Base-by-base conservation (phyloP, 1,140 invertebrate species). In the Lanistes nyassanus region DNA sequence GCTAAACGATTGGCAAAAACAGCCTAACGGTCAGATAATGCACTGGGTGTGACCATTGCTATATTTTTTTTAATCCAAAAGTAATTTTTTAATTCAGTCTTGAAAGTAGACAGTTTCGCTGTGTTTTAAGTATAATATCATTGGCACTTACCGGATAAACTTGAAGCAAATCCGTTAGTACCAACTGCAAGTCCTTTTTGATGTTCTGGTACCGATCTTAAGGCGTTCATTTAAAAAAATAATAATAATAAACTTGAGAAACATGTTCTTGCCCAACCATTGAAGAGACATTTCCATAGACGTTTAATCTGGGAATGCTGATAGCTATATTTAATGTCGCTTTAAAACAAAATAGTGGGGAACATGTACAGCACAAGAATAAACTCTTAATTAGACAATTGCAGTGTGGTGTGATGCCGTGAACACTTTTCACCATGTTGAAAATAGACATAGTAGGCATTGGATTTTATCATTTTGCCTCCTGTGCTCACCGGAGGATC, bases 91-190 rank as follows among this genome's bases (percentile, higher is more conserved):
- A 0, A 9, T 1, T 7, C 4, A 5, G 34, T 34, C 5, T 16
- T 36, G 19, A 31, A 26, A 21, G 62, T 21, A 6, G 9, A 65
- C n/a, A 29, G 19, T 31, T 3, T 36, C 62, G 0, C 29, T 34
- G 2, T 65, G n/a, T 65, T 34, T 65, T 65, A 21, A 23, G 19
- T 37, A 1, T 37, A 65, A 11, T 23, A 31, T 9, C 58, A n/a
- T 65, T 37, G 34, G 4, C 47, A 67, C 65, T 47, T 42, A 67
- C 65, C 36, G 34, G 47, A 37, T 5, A 67, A 36, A n/a, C 65
- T 42, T 42, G 65, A 3, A n/a, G 36, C 34, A n/a, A 67, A 67
- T 7, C 29, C 29, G 65, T 42, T 67, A 37, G 29, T n/a, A 23
- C 65, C 65, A 11, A 67, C 47, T 16, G 65, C 65, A 34, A 67